Conservation (phyloP, 2,113 vertebrate species). For the Vulpes vulpes region DNA sequence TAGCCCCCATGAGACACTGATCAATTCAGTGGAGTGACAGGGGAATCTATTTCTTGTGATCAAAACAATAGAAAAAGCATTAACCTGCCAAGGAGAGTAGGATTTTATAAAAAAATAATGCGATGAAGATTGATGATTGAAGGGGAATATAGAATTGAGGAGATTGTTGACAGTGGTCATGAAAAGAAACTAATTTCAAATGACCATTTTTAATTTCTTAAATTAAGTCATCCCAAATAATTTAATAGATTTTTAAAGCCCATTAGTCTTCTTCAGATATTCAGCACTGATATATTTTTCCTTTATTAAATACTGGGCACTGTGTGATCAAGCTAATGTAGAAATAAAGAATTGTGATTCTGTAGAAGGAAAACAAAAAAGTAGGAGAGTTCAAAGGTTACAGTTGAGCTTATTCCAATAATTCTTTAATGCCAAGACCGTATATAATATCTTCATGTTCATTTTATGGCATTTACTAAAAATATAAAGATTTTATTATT, state of each 20-base stretch:
- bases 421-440: neutral
- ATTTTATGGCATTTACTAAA: neutral
- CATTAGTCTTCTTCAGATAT: neutral
- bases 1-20: neutral
- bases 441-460: neutral
- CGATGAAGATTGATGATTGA: neutral
- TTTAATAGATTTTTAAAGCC: neutral
- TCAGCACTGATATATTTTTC: neutral
- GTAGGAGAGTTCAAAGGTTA: neutral
- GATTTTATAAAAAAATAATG: neutral
- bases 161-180: neutral
- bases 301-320: neutral
- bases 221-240: neutral
- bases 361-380: neutral
- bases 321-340: slow-evolving; percentile 13
- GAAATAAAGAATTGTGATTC: slow-evolving; percentile 35
- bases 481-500: neutral
- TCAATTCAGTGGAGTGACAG: neutral
- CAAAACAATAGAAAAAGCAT: neutral
- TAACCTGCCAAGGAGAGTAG: neutral
- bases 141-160: neutral
- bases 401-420: neutral
- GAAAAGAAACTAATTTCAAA: neutral
- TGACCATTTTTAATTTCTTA: neutral
- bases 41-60: neutral